These are phyloP conservation scores for Cyphomyrmex costatus DNA, from an alignment of 1,140 invertebrate species.

Conservation along the genomic window DNA sequence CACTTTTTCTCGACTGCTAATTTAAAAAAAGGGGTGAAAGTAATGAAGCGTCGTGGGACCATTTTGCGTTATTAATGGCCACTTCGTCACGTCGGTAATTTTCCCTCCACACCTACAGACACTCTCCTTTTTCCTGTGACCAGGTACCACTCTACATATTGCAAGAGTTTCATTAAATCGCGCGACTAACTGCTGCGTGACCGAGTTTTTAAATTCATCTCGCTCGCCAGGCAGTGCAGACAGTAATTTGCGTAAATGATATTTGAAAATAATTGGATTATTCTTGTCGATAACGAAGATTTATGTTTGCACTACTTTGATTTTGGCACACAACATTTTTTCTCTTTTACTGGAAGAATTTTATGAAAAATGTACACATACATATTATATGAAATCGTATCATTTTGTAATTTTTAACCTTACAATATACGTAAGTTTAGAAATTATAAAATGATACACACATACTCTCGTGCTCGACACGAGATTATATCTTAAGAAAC, in stretches of 20 bases:
- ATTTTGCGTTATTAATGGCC: slow-evolving; percentile 77
- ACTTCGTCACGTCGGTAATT: slow-evolving; percentile 75
- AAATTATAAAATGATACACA: background rate
- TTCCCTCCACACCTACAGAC: slow-evolving; percentile 44
- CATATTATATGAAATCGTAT: background rate
- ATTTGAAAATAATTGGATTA: slow-evolving; percentile 43
- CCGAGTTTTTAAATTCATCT: slow-evolving; percentile 75
- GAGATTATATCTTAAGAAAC: background rate
- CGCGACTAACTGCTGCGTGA: slow-evolving; percentile 75
- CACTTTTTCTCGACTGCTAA: slow-evolving; percentile 51
- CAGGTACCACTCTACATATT: slow-evolving; percentile 69
- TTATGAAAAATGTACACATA: background rate
- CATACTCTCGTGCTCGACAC: background rate
- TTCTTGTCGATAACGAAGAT: slow-evolving; percentile 6
- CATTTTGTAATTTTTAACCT: too few relatives aligned
- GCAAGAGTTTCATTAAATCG: slow-evolving; percentile 79
- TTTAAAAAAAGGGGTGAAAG: slow-evolving; percentile 68
- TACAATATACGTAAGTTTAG: background rate
- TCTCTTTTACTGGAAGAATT: background rate
- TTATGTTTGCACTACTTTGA: background rate
- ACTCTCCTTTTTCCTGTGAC: slow-evolving; percentile 49
- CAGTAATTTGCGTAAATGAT: slow-evolving; percentile 47
- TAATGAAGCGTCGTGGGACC: slow-evolving; percentile 68
- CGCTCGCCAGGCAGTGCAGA: slow-evolving; percentile 8
- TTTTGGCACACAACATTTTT: background rate